Evolutionary conservation across 2,113 vertebrate genomes (phyloP).

Genomic region (Leucosticte australis): DNA sequence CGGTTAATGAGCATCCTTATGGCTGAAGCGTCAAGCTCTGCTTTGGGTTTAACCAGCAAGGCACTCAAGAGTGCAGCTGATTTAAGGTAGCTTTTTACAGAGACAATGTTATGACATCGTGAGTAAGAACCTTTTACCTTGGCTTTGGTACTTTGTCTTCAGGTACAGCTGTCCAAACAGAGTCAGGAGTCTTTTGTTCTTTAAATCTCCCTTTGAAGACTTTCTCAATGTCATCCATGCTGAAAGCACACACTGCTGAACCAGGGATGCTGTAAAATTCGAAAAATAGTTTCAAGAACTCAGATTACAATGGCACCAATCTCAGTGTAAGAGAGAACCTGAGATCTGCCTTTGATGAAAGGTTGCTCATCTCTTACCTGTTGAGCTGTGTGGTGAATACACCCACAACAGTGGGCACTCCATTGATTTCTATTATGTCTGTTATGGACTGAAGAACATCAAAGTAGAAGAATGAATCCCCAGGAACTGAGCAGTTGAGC

Average conservation of each 20-base stretch:
- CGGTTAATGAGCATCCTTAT: background rate
- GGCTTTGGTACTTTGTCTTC: constrained; percentile 96
- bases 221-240: constrained; percentile 96
- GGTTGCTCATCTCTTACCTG: constrained; percentile 80
- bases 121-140: constrained; percentile 76
- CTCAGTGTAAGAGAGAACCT: background rate
- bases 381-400: constrained; percentile 98
- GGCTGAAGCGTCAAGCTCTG: background rate
- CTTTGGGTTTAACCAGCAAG: background rate
- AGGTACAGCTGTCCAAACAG: constrained; percentile 95
- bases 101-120: background rate
- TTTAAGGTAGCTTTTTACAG: constrained; percentile 8
- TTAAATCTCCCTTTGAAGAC: constrained; percentile 94
- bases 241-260: constrained; percentile 95
- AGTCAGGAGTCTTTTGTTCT: constrained; percentile 95
- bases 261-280: constrained; percentile 88
- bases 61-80: background rate
- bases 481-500: constrained; percentile 94
- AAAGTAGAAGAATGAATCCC: constrained; percentile 99
- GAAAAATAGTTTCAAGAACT: background rate
- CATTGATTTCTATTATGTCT: constrained; percentile 91
- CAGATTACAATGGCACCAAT: background rate
- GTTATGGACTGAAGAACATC: constrained; percentile 97
- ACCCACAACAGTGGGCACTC: constrained; percentile 87
- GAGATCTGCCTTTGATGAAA: background rate